Conservation (phyloP, 2,888 invertebrate genomes). For the Erebia epiphron region DNA sequence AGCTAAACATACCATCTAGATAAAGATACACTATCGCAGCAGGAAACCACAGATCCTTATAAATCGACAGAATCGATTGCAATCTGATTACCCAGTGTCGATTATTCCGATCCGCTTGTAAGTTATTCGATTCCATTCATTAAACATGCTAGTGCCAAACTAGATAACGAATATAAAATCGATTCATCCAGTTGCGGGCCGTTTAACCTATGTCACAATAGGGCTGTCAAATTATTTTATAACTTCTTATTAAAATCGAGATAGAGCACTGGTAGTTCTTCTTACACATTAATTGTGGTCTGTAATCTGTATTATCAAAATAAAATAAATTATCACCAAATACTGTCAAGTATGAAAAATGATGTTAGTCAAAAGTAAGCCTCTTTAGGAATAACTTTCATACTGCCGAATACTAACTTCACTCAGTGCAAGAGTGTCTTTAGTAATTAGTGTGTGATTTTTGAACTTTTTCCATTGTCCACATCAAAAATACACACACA, state of each 20-base stretch:
- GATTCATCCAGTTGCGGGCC: slow-evolving; percentile 68
- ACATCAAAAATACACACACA: background rate
- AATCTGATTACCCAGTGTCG: slow-evolving; percentile 78
- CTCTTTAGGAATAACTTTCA: no score
- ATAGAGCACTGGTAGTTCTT: background rate
- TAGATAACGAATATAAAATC: slow-evolving; percentile 73
- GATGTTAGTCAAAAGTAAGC: no score
- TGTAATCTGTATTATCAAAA: no score
- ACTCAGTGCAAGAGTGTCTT: no score
- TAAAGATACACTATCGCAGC: slow-evolving; percentile 49
- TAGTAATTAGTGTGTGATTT: no score
- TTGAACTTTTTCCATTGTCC: no score
- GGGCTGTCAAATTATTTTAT: slow-evolving; percentile 47
- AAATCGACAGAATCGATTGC: slow-evolving; percentile 73
- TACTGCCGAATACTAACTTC: no score
- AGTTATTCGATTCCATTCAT: slow-evolving; percentile 79
- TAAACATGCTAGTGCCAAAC: slow-evolving; percentile 65
- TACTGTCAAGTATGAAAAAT: no score
- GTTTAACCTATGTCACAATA: slow-evolving; percentile 53
- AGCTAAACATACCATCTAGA: slow-evolving; percentile 44
- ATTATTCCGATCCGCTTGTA: slow-evolving; percentile 77
- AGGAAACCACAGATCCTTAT: slow-evolving; percentile 74
- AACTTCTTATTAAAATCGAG: background rate
- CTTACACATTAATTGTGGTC: background rate
- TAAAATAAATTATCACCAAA: no score